phyloP scores from a whole-genome alignment of 2,797 vertebrate genomes.

The Lutjanus argentimaculatus region DNA sequence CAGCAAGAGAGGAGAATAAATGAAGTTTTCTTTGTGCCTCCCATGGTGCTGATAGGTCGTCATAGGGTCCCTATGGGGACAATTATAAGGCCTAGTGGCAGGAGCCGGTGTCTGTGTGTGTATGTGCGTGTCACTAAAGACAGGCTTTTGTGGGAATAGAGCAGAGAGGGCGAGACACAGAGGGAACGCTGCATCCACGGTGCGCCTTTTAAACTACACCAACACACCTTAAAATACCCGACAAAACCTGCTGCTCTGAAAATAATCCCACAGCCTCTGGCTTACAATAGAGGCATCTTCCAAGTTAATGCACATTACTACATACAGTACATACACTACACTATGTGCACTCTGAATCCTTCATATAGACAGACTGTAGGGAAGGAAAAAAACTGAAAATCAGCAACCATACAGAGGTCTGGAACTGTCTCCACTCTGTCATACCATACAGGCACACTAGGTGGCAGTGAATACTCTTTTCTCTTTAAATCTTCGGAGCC shows the following conservation, averaged over 20 bases:
- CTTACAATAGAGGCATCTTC: conserved; percentile 2
- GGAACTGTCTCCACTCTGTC: neutral
- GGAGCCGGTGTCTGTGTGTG: conserved; percentile 38
- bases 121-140: conserved; percentile 39
- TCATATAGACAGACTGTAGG: neutral
- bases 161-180: conserved; percentile 28
- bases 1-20: conserved; percentile 62
- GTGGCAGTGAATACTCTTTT: neutral
- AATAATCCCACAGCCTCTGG: conserved; percentile 38
- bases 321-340: neutral
- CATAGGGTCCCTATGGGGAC: conserved; percentile 75
- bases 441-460: neutral
- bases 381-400: neutral
- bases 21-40: conserved; percentile 65
- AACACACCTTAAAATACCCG: conserved; percentile 28
- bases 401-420: neutral
- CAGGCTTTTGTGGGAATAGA: conserved; percentile 42
- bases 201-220: conserved; percentile 40
- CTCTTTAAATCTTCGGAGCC: neutral
- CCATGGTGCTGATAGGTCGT: conserved; percentile 66
- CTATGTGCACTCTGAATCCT: neutral
- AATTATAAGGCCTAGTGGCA: conserved; percentile 74
- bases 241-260: conserved; percentile 36
- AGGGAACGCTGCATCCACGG: conserved; percentile 2
- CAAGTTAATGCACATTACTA: neutral